A percentile compares a stretch with the other conserved stretches of the same genome.
phyloP scores from a whole-genome alignment of 2,797 vertebrate genomes.

The Amazonetta brasiliensis region DNA sequence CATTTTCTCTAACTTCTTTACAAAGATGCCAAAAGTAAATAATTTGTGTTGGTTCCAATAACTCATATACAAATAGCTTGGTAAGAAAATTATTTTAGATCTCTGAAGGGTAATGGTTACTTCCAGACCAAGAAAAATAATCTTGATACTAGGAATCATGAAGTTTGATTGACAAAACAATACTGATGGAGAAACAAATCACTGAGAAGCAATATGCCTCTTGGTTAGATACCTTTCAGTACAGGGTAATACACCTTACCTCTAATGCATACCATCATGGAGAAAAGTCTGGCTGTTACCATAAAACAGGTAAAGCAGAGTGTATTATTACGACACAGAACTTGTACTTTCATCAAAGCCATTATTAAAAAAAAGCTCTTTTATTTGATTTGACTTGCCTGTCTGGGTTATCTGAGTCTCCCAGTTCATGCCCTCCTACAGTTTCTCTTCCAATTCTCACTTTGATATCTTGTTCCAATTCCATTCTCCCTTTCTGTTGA shows the following conservation, averaged over 20 bases:
- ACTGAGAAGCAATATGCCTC: not conserved
- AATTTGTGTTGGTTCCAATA: not conserved
- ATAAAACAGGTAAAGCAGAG: not conserved
- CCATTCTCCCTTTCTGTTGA: not conserved
- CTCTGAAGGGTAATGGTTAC: not conserved
- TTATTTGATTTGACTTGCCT: not conserved
- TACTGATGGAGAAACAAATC: not conserved
- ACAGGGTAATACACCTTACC: not conserved
- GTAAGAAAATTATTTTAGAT: not conserved
- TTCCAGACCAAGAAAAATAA: not conserved
- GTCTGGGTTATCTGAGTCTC: not conserved
- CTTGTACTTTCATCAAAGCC: not conserved
- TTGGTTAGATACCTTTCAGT: not conserved
- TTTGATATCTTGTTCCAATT: not conserved
- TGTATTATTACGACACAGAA: not conserved
- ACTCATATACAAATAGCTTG: not conserved
- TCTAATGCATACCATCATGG: not conserved
- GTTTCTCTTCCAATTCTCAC: not conserved
- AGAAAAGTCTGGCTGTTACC: not conserved
- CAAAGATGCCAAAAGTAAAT: not conserved
- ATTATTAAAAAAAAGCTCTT: not conserved
- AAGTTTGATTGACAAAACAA: not conserved
- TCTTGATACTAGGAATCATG: not conserved
- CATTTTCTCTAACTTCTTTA: not conserved
- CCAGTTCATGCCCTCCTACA: not conserved